Base-by-base conservation (phyloP, 2,113 vertebrate species). In the Dasypus novemcinctus region DNA sequence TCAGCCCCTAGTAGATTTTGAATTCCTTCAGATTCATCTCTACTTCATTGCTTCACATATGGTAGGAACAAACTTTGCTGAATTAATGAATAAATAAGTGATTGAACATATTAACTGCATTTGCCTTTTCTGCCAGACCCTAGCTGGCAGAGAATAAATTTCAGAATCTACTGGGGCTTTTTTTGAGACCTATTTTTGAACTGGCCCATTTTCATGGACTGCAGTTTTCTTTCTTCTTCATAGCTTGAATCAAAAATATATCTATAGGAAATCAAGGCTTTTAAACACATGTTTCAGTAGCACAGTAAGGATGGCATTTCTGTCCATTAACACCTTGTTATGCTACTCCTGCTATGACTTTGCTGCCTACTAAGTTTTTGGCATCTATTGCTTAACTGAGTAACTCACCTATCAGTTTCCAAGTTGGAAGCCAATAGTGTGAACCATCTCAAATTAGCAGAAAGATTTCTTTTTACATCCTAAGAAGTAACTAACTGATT, bases 231-330 rank as follows among this genome's bases (percentile, higher is more conserved):
- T 92, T 93, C 13, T 92, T 25, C 20, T 86, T 89, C 61, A 95
- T 54, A 92, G 59, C 83, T 80, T 91, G 25, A 87, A 64, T 64
- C 23, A 57, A 75, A 82, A 91, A 8, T 17, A 75, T 79, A 10
- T 57, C 36, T 95, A 1, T 90, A 90, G 49, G 68, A 93, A 92
- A 93, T 86, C 33, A 92, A 86, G 69, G 25, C 80, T 93, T 21
- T 90, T 95, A 91, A 96, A 96, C 23, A 76, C 17, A 86, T 23
- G 54, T 96, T 96, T 95, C 84, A 95, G 33, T 95, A 95, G 57
- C 90, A 76, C 68, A 93, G 88, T 96, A 80, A 63, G 79, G 52
- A 95, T 93, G 80, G 41, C 86, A 76, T 96, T 96, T 94, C 83
- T 96, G 71, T 93, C 83, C 27, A 27, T 95, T 90, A 93, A 91